Evolutionary conservation across 2,888 invertebrate genomes (phyloP).

Genomic region (Netelia melanura): DNA sequence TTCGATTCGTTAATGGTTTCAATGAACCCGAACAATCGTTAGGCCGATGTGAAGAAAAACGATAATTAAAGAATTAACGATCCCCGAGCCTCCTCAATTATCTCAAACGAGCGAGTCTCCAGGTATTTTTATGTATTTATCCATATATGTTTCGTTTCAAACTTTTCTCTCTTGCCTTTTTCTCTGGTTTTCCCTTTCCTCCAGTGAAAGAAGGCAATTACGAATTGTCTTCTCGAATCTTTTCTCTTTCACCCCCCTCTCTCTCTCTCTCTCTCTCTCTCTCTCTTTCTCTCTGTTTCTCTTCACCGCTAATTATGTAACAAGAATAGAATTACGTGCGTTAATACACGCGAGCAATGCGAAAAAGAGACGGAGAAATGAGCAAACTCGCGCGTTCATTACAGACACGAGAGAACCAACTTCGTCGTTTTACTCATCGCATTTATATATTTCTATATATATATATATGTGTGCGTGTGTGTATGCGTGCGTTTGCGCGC

Average conservation of each 20-base stretch:
- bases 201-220: constrained; percentile 57
- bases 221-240: constrained; percentile 54
- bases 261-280: constrained; percentile 3
- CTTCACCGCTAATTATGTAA: constrained; percentile 72
- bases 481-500: constrained; percentile 9
- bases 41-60: constrained; percentile 7
- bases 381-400: constrained; percentile 69
- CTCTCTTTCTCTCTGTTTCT: neutral
- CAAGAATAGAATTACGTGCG: constrained; percentile 71
- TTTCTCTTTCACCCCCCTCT: constrained; percentile 11
- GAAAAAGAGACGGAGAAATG: constrained; percentile 44
- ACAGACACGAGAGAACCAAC: constrained; percentile 67
- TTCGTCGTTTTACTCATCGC: constrained; percentile 34
- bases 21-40: constrained; percentile 48
- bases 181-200: constrained; percentile 23
- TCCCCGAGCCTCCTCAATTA: constrained; percentile 52
- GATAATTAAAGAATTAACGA: constrained; percentile 62
- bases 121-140: constrained; percentile 64
- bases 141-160: constrained; percentile 50
- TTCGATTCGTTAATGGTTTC: constrained; percentile 41
- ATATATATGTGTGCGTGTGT: neutral
- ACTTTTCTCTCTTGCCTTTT: neutral
- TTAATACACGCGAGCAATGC: constrained; percentile 68
- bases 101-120: constrained; percentile 37
- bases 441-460: constrained; percentile 5